Evolutionary conservation across 2,888 invertebrate genomes (phyloP).

Genomic region (Himalopsyche tibetana): DNA sequence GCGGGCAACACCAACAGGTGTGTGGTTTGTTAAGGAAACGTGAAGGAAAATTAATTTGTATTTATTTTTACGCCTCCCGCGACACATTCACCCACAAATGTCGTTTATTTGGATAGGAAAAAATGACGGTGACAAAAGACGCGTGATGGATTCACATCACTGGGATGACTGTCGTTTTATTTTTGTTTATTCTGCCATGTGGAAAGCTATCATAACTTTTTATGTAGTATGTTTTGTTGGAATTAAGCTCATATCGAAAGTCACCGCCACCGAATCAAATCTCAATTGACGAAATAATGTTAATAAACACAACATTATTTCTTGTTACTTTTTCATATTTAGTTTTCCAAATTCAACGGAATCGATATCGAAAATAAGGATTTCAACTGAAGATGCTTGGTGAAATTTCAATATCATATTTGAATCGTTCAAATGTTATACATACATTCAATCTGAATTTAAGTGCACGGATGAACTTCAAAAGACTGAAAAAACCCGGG

Average conservation of each 20-base stretch:
- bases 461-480: too few relatives aligned
- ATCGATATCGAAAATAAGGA: too few relatives aligned
- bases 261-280: too few relatives aligned
- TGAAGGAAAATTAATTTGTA: background rate
- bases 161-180: background rate
- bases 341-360: too few relatives aligned
- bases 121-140: slow-evolving; percentile 31
- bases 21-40: background rate
- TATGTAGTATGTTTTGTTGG: background rate
- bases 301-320: too few relatives aligned
- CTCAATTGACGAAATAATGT: too few relatives aligned
- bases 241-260: background rate
- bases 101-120: background rate
- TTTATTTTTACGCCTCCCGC: background rate
- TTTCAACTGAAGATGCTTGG: too few relatives aligned
- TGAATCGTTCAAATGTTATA: too few relatives aligned
- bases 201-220: background rate
- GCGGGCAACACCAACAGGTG: background rate
- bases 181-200: background rate
- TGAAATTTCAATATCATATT: too few relatives aligned
- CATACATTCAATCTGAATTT: too few relatives aligned
- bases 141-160: background rate
- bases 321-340: too few relatives aligned
- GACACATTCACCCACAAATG: slow-evolving; percentile 1
- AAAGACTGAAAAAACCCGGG: too few relatives aligned